These are phyloP conservation scores for Oryzias dopingdopingensis DNA, from an alignment of 2,797 vertebrate genomes.

Conservation along the genomic window DNA sequence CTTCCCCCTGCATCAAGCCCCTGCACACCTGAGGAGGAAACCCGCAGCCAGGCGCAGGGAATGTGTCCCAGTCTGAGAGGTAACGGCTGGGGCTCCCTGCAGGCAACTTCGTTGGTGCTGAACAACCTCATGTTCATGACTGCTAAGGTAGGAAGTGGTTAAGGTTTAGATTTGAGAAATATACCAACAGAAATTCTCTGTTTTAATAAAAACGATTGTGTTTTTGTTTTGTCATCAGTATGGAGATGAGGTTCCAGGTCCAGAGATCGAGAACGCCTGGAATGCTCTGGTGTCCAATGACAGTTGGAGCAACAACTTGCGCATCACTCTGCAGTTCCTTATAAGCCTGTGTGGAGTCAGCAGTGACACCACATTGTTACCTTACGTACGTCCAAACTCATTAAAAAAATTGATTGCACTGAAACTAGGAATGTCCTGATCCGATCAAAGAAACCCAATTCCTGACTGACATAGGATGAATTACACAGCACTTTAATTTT, in stretches of 20 bases:
- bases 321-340: constrained; percentile 94
- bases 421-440: no score
- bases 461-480: no score
- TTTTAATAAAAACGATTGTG: neutral
- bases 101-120: constrained; percentile 94
- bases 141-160: constrained; percentile 83
- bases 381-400: constrained; percentile 80
- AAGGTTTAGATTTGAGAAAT: constrained; percentile 1
- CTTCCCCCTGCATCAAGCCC: constrained; percentile 92
- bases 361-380: constrained; percentile 92
- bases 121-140: constrained; percentile 99
- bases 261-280: constrained; percentile 98
- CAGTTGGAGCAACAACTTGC: constrained; percentile 96
- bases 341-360: constrained; percentile 97
- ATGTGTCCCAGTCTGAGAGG: constrained; percentile 84
- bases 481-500: constrained; percentile 1
- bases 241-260: constrained; percentile 95
- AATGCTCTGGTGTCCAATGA: constrained; percentile 96
- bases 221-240: constrained; percentile 75
- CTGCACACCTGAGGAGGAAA: constrained; percentile 91
- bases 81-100: constrained; percentile 95
- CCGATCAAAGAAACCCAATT: no score
- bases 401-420: no score
- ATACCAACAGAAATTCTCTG: no score
- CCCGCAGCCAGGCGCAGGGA: constrained; percentile 79